Conservation (phyloP, 2,113 vertebrate genomes). For the Alectura lathami region DNA sequence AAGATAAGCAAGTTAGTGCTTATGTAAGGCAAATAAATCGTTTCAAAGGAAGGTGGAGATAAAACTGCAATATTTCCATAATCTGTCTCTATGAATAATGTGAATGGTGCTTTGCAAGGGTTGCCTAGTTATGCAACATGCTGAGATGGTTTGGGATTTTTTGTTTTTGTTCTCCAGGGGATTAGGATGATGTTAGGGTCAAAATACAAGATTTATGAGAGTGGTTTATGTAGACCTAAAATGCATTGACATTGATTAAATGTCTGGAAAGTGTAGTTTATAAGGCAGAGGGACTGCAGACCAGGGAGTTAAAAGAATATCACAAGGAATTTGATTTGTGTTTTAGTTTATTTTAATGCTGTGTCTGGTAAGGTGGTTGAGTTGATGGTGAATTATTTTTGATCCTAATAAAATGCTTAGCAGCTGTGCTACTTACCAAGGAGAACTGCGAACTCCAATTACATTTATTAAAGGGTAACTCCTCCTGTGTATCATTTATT, state of each 20-base stretch:
- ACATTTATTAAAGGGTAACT: not conserved
- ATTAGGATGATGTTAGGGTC: not conserved
- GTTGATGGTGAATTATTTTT: not conserved
- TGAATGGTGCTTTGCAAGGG: not conserved
- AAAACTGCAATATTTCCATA: not conserved
- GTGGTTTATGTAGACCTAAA: not conserved
- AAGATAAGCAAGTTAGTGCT: not conserved
- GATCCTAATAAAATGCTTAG: not conserved
- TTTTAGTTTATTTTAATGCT: not conserved
- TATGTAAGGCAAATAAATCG: fast-evolving
- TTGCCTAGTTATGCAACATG: not conserved
- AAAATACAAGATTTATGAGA: not conserved
- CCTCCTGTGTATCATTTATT: not conserved
- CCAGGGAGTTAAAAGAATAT: not conserved
- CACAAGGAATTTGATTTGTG: not conserved
- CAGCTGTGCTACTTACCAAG: not conserved
- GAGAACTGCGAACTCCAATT: not conserved
- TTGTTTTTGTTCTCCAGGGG: not conserved
- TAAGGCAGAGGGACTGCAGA: not conserved
- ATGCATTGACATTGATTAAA: not conserved
- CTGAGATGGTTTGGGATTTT: not conserved
- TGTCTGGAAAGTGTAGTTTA: not conserved
- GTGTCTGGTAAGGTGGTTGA: not conserved
- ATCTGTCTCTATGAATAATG: not conserved
- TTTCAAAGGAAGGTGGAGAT: not conserved